A percentile compares a stretch with the other conserved stretches of the same genome.
These are phyloP conservation scores for Galago senegalensis DNA, from an alignment of 2,797 vertebrate genomes.

Conservation along the genomic window DNA sequence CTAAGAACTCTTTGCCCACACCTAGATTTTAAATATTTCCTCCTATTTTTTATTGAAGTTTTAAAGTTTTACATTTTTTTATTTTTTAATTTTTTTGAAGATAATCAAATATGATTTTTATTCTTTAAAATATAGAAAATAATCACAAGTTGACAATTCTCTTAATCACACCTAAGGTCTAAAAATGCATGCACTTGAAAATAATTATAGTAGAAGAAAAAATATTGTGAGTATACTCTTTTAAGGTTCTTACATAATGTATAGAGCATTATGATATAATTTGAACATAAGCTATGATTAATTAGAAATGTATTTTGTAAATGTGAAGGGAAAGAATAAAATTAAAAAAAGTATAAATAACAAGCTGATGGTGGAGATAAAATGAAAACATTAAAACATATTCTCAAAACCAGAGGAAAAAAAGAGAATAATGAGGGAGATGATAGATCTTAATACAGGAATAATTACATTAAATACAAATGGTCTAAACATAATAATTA, in stretches of 20 bases:
- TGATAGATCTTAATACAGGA: not conserved
- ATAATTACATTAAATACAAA: conserved; percentile 59
- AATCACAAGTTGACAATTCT: not conserved
- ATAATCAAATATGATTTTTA: not conserved
- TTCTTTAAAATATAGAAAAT: not conserved
- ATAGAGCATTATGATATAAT: not conserved
- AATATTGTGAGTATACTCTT: not conserved
- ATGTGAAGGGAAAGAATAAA: not conserved
- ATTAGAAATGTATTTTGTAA: conserved; percentile 35
- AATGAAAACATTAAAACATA: not conserved
- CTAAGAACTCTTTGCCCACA: not conserved
- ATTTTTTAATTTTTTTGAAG: not conserved
- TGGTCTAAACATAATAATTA: conserved; percentile 26
- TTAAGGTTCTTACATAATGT: not conserved
- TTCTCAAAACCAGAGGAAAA: not conserved
- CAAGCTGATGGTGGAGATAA: not conserved
- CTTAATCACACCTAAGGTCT: too few species aligned
- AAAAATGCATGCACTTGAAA: not conserved
- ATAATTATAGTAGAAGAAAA: not conserved
- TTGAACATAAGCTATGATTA: conserved; percentile 19
- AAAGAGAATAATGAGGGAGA: not conserved
- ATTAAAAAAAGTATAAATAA: conserved; percentile 6
- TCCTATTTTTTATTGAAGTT: not conserved
- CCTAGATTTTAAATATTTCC: not conserved
- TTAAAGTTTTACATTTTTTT: not conserved